Evolutionary conservation across 2,888 invertebrate genomes (phyloP).

Genomic region (Microctonus brassicae): DNA sequence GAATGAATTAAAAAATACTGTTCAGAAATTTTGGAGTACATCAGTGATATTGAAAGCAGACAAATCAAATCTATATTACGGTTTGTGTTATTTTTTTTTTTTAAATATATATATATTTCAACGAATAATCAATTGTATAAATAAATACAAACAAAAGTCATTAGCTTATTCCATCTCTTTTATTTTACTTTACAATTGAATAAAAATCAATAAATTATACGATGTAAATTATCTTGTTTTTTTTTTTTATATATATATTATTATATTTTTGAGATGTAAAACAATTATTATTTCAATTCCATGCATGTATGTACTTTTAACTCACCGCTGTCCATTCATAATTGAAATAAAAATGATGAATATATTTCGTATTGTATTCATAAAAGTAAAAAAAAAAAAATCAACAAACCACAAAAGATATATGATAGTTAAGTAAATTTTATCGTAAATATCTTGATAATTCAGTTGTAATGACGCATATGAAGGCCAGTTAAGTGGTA

Average conservation of each 20-base stretch:
- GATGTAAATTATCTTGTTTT: not conserved
- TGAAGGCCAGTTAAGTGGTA: slow-evolving; percentile 19
- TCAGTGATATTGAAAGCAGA: not conserved
- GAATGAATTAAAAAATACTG: slow-evolving; percentile 37
- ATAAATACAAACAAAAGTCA: not conserved
- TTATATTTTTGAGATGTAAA: not conserved
- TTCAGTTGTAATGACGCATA: not conserved
- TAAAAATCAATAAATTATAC: not conserved
- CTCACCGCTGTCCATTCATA: not conserved
- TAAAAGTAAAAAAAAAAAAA: not conserved
- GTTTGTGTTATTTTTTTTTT: too few species aligned
- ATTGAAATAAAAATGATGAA: not conserved
- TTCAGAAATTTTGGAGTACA: slow-evolving; percentile 35
- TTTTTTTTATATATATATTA: not conserved
- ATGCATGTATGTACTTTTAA: not conserved
- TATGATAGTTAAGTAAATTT: not conserved
- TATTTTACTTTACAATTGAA: not conserved
- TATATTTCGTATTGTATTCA: not conserved
- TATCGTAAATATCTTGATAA: slow-evolving; percentile 11
- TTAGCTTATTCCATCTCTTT: not conserved
- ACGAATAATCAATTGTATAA: not conserved
- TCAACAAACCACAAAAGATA: not conserved
- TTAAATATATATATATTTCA: not conserved
- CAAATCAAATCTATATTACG: slow-evolving; percentile 56
- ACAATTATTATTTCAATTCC: not conserved